Evolutionary conservation across 2,113 vertebrate species (phyloP).

Genomic region (Stictonetta naevosa): DNA sequence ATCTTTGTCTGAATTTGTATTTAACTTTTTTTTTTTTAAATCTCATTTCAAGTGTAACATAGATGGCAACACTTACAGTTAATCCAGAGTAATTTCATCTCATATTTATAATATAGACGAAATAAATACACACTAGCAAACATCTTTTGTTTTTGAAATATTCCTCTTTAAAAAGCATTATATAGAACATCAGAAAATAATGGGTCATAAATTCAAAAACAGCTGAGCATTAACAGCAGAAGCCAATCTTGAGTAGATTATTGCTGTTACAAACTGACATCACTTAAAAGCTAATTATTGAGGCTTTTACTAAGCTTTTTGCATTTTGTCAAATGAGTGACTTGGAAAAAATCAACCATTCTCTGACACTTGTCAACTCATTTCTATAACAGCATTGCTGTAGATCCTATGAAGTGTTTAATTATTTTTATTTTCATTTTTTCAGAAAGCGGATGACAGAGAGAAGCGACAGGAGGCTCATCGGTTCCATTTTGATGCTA

Average conservation of each 20-base stretch:
- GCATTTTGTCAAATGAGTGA: constrained; percentile 7
- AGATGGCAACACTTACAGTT: background rate
- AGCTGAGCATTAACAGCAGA: background rate
- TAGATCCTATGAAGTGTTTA: background rate
- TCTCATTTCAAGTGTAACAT: background rate
- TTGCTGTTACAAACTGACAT: constrained; percentile 13
- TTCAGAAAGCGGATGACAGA: constrained; percentile 97
- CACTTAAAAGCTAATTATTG: constrained; percentile 33
- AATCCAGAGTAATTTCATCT: background rate
- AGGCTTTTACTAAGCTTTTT: constrained; percentile 21
- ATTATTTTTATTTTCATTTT: constrained; percentile 66
- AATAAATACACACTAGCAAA: background rate
- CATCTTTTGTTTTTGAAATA: background rate
- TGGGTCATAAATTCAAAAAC: constrained; percentile 32
- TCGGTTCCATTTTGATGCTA: constrained; percentile 98
- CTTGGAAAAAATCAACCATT: background rate
- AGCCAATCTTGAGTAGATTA: background rate
- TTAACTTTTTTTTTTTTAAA: background rate
- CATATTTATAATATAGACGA: background rate
- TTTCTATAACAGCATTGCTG: background rate
- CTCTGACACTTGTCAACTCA: background rate
- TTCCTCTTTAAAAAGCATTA: background rate
- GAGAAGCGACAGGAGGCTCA: constrained; percentile 98
- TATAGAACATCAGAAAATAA: constrained; percentile 1
- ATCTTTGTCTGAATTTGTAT: background rate